phyloP scores from a whole-genome alignment of 2,888 invertebrate species.

The Aporophyla lueneburgensis region DNA sequence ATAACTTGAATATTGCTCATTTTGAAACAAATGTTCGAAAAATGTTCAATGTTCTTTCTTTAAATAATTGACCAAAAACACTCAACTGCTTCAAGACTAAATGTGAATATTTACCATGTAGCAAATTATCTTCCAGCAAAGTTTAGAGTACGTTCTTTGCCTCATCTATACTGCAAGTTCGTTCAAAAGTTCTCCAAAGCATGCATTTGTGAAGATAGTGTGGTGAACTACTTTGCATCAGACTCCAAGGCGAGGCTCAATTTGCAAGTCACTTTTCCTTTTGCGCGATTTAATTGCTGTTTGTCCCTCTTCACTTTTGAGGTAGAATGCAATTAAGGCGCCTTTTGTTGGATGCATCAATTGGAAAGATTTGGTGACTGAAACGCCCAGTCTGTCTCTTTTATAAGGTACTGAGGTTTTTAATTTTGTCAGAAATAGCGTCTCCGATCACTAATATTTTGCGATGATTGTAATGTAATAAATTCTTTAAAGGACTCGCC shows the following conservation, averaged over 20 bases:
- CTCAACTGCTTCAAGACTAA: not conserved
- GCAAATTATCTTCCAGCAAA: conserved; percentile 49
- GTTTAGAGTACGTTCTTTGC: conserved; percentile 52
- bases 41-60: too few species aligned
- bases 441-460: conserved; percentile 1
- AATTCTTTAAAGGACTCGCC: conserved; percentile 5
- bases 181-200: conserved; percentile 64
- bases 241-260: conserved; percentile 63
- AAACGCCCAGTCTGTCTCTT: conserved; percentile 4
- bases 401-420: not conserved
- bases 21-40: too few species aligned
- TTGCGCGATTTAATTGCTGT: conserved; percentile 56
- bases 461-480: conserved; percentile 3
- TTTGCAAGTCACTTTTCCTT: conserved; percentile 68
- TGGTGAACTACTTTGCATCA: conserved; percentile 71
- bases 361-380: not conserved
- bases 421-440: not conserved
- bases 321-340: conserved; percentile 39
- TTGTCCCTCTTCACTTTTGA: conserved; percentile 51
- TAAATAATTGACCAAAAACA: not conserved
- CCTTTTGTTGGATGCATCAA: conserved; percentile 43
- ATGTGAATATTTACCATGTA: conserved; percentile 39
- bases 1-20: not conserved
- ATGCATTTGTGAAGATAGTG: conserved; percentile 70
- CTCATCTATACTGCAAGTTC: conserved; percentile 36